phyloP scores from a whole-genome alignment of 2,113 vertebrate genomes.

The Trachemys scripta region DNA sequence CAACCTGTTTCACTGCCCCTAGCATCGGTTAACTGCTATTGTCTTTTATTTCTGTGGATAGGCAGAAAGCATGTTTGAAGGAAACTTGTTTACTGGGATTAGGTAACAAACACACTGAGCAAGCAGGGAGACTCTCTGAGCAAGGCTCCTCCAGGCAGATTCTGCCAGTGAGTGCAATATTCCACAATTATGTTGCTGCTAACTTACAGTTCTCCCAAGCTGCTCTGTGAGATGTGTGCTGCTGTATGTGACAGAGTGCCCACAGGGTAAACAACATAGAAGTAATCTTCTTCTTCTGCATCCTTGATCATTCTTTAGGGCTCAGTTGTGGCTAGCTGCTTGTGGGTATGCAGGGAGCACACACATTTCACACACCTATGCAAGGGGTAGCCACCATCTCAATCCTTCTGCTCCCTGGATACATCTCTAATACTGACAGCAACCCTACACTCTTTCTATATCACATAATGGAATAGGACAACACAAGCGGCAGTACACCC shows the following conservation, averaged over 20 bases:
- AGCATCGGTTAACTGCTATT: not conserved
- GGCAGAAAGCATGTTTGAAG: not conserved
- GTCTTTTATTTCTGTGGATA: not conserved
- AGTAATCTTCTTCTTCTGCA: not conserved
- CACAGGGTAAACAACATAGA: conserved; percentile 15
- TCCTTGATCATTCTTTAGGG: not conserved
- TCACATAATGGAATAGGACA: not conserved
- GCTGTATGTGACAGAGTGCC: not conserved
- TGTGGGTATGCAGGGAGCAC: not conserved
- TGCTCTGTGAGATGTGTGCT: not conserved
- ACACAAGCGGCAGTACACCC: not conserved
- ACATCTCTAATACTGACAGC: not conserved
- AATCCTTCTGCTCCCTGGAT: not conserved
- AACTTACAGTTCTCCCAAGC: conserved; percentile 8
- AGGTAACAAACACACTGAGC: not conserved
- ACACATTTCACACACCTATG: fast-evolving
- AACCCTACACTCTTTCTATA: not conserved
- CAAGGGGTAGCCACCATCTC: not conserved
- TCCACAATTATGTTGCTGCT: not conserved
- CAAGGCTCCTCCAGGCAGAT: not conserved
- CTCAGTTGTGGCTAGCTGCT: not conserved
- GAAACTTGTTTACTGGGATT: not conserved
- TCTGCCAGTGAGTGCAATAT: conserved; percentile 4
- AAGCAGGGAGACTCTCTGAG: not conserved
- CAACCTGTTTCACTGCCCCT: not conserved